These are phyloP conservation scores for Lepeophtheirus salmonis DNA, from an alignment of 1,140 invertebrate genomes.

Conservation along the genomic window DNA sequence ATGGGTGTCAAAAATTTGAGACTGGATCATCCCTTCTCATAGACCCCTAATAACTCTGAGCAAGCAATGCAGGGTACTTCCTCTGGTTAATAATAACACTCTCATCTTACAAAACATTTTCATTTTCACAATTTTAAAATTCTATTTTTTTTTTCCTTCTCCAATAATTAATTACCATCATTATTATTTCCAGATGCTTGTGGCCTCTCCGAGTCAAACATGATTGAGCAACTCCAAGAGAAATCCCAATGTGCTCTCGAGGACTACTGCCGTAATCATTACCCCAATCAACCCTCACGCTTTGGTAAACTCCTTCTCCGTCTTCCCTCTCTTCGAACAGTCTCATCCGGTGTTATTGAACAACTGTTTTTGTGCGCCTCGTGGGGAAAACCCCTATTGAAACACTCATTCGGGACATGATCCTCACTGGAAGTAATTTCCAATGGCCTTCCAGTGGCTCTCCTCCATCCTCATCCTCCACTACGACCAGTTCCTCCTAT, in stretches of 20 bases:
- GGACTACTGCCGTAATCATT: constrained; percentile 38
- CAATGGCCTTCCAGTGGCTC: not conserved
- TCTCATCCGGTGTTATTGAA: constrained; percentile 37
- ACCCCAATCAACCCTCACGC: constrained; percentile 36
- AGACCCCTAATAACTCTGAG: too few species aligned
- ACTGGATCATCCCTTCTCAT: too few species aligned
- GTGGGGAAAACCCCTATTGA: constrained; percentile 39
- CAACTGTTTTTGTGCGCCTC: constrained; percentile 38
- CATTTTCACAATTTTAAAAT: too few species aligned
- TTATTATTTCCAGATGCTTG: constrained; percentile 33
- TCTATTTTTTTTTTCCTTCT: too few species aligned
- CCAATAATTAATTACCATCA: too few species aligned
- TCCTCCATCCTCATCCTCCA: not conserved
- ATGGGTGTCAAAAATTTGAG: too few species aligned
- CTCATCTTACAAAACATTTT: too few species aligned
- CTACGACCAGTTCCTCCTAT: not conserved
- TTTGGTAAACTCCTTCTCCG: constrained; percentile 39
- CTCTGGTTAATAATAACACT: too few species aligned
- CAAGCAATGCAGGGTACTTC: too few species aligned
- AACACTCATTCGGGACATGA: constrained; percentile 29
- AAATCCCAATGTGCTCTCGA: constrained; percentile 39
- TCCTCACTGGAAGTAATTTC: constrained; percentile 2
- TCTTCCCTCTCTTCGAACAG: constrained; percentile 35
- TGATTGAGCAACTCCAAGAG: constrained; percentile 38
- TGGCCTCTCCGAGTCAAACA: constrained; percentile 33